A percentile compares a stretch with the other conserved stretches of the same genome.
These are phyloP conservation scores for Amblyopsis hoosieri DNA, from an alignment of 2,797 vertebrate species.

Conservation along the genomic window DNA sequence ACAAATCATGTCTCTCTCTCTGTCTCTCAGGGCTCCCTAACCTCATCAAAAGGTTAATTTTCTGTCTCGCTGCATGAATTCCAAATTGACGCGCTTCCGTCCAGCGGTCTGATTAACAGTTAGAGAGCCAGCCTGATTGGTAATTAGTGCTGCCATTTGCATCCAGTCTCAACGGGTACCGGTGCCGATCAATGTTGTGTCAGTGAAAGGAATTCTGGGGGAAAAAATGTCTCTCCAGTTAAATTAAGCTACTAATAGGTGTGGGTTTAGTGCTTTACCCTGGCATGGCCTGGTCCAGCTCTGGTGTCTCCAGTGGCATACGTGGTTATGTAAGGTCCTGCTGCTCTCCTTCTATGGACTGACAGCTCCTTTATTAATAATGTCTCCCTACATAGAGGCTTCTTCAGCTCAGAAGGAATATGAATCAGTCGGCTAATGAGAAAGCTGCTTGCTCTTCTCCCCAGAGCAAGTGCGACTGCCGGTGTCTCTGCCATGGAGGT, in stretches of 20 bases:
- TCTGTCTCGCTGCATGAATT: slow-evolving; percentile 65
- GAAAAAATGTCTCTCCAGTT: slow-evolving; percentile 56
- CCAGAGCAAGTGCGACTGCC: slow-evolving; percentile 52
- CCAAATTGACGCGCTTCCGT: slow-evolving; percentile 57
- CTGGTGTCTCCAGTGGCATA: slow-evolving; percentile 34
- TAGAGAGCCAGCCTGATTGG: slow-evolving; percentile 74
- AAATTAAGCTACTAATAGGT: slow-evolving; percentile 68
- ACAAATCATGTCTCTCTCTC: slow-evolving; percentile 52
- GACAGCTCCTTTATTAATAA: slow-evolving; percentile 75
- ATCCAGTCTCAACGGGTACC: slow-evolving; percentile 63
- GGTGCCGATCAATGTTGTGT: slow-evolving; percentile 69
- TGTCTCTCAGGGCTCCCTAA: slow-evolving; percentile 42
- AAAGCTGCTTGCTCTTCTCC: slow-evolving; percentile 55
- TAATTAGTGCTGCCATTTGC: slow-evolving; percentile 77
- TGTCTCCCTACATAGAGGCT: slow-evolving; percentile 67
- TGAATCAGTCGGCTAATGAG: slow-evolving; percentile 76
- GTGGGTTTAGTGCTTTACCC: slow-evolving; percentile 55
- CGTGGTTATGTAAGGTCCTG: slow-evolving; percentile 63
- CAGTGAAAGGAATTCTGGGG: slow-evolving; percentile 53
- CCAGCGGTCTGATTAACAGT: slow-evolving; percentile 63
- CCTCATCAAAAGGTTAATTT: slow-evolving; percentile 63
- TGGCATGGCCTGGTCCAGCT: slow-evolving; percentile 49
- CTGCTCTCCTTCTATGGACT: slow-evolving; percentile 59
- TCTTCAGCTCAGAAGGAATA: slow-evolving; percentile 70
- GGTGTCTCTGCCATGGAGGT: slow-evolving; percentile 31